Base-by-base conservation (phyloP, 2,113 vertebrate species). In the Rhinichthys klamathensis region DNA sequence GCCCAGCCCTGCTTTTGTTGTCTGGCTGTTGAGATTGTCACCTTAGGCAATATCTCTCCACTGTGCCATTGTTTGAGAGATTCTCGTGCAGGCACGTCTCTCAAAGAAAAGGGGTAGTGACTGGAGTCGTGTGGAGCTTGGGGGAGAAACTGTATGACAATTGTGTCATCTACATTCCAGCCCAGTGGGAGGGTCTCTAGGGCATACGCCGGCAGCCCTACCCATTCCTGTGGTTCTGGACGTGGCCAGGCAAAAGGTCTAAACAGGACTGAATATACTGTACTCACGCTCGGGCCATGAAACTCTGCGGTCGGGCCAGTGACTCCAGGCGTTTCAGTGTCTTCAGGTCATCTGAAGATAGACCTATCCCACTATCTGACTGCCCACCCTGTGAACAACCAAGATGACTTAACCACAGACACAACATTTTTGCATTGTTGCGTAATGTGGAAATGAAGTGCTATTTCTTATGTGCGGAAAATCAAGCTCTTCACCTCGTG, bases 201-300 rank as follows among this genome's bases (percentile, higher is more conserved):
- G 92, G 78, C 77, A 80, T 60, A 27, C 21, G 81, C 32, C 46
- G 11, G 10, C 67, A 61, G 35, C 16, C n/a, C 30, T 18, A 56
- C 32, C 49, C 78, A 25, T 86, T 88, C 30, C 77, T 81, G 77
- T 82, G 80, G 81, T 35, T 69, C 13, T 73, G 30, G 21, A 63
- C 79, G 41, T 25, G 72, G 82, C 60, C 27, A 56, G 67, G 81
- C 51, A 30, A 51, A 78, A 6, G 32, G 82, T 6, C 38, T 80
- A 46, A 77, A 41, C 5, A 51, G 32, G 32, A 63, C 49, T 85
- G 38, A 41, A 35, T 77, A 60, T 58, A 18, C 60, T 54, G 79
- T 90, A 97, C 97, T 93, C 92, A 98, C 97, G 95, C 96, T 67
- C 97, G 90, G 84, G 96, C 95, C 93, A 97, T 97, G 90, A 97